Evolutionary conservation across 1,140 invertebrate genomes (phyloP), one percentile per base, ranked within the genome.

Genomic region (Archegozetes longisetosus): DNA sequence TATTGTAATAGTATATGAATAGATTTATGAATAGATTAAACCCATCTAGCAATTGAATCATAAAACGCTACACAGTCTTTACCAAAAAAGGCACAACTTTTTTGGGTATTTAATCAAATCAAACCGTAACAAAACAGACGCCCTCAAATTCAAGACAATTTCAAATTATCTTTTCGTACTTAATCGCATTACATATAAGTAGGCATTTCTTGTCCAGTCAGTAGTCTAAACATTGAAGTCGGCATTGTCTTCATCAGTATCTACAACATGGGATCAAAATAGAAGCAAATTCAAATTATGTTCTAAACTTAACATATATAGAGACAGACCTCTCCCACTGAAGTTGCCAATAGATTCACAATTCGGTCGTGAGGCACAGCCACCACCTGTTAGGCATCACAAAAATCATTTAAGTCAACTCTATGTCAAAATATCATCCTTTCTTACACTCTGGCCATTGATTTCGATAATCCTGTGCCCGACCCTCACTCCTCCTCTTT

Each of bases 221-320:
- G 77, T 71, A 99, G 78, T 68, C 94, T 82, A 78, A 96, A 99
- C 88, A 99, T 98, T 55, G 95, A 98, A 61, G 95, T 98, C 63
- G 95, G 95, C 95, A 98, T 98, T 54, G 95, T 99, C 76, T 97
- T 98, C 94, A 99, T 98, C 64, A 96, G 80, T 68, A 99, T 98
- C 91, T 96, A 78, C 24, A 82, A 80, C 52, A 61, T 55, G 51
- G 53, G 60, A 64, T 47, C 25, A 48, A 49, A 2, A 26, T 22
- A n/a, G 14, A 22, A 54, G 40, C 28, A 56, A 50, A 27, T 49
- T 49, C 32, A 20, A 20, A 49, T 26, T 47, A 66, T 61, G 49
- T 22, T 29, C 47, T 64, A 17, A 20, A 54, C 20, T 40, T 17
- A 32, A 47, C 4, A 40, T 23, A 52, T 64, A 51, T 22, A 56